A percentile compares a stretch with the other conserved stretches of the same genome.
Conservation (phyloP, 2,888 invertebrate species). For the Tipula unca region DNA sequence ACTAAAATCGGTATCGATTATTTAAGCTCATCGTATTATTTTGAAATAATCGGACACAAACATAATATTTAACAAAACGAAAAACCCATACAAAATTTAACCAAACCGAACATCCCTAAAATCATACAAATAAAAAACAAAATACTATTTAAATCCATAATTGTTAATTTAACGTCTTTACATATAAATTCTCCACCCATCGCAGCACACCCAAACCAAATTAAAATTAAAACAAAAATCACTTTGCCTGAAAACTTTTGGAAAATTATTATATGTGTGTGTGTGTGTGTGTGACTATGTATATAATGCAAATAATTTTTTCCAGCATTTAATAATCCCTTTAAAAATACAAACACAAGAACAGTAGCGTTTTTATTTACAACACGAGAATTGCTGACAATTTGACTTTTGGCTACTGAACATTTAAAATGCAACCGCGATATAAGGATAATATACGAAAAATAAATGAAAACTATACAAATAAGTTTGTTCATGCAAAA, state of each 20-base stretch:
- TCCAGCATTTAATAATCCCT: background rate
- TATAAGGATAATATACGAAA: background rate
- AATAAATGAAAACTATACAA: background rate
- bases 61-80: background rate
- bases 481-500: constrained; percentile 8
- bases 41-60: background rate
- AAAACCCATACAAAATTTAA: background rate
- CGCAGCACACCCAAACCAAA: background rate
- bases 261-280: background rate
- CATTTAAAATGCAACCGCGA: background rate
- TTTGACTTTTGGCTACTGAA: background rate
- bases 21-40: background rate
- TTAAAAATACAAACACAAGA: background rate
- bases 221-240: background rate
- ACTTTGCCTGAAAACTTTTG: background rate
- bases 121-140: background rate
- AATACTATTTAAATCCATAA: background rate
- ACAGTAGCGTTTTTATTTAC: background rate
- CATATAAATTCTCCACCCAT: background rate
- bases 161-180: background rate
- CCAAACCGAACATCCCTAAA: background rate
- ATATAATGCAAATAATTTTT: background rate
- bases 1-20: background rate
- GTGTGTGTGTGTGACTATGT: background rate
- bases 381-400: background rate